Conservation (phyloP, 2,888 invertebrate genomes). For the Coleophora flavipennella region DNA sequence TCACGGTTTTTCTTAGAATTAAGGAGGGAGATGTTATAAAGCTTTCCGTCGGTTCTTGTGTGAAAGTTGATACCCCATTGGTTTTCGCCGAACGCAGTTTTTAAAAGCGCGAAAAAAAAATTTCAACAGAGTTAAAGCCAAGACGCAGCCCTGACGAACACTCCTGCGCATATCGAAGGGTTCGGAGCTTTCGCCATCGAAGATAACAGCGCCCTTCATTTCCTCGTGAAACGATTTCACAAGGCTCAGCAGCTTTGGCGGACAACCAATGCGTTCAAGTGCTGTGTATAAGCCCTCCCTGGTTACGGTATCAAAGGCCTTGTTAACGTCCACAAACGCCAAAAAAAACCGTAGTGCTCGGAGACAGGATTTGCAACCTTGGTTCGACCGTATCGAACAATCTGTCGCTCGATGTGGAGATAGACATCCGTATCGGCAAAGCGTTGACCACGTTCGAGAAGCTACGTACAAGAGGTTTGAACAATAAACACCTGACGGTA, state of each 20-base stretch:
- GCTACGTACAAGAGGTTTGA: too few relatives aligned
- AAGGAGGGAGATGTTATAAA: not conserved
- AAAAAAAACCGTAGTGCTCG: too few relatives aligned
- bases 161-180: not conserved
- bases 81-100: not conserved
- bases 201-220: not conserved
- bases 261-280: not conserved
- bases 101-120: not conserved
- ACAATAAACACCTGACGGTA: too few relatives aligned
- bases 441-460: too few relatives aligned
- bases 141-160: slow-evolving; percentile 1
- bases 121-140: not conserved
- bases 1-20: not conserved
- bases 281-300: not conserved
- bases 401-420: too few relatives aligned
- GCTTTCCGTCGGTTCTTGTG: slow-evolving; percentile 4
- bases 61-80: not conserved
- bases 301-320: slow-evolving; percentile 1
- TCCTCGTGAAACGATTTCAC: not conserved
- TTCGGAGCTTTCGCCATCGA: not conserved
- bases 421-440: too few relatives aligned
- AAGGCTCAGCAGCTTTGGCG: not conserved
- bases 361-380: too few relatives aligned
- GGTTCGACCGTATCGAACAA: too few relatives aligned
- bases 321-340: slow-evolving; percentile 4